phyloP scores from a whole-genome alignment of 2,888 invertebrate species.

The Acrobasis repandana region DNA sequence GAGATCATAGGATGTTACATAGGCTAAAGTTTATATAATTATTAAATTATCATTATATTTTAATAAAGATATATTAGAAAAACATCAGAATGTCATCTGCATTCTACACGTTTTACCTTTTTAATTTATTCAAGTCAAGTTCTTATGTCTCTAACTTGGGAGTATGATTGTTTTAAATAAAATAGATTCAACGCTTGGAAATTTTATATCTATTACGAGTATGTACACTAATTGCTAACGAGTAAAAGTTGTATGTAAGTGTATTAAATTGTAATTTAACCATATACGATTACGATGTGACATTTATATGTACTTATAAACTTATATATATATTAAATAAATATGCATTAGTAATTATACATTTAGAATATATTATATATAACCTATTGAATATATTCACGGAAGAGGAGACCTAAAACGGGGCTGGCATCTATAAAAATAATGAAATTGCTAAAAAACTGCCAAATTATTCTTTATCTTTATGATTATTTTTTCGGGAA shows the following conservation, averaged over 20 bases:
- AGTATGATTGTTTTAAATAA: not conserved
- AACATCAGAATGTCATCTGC: too few species aligned
- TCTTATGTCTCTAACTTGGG: not conserved
- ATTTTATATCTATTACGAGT: too few species aligned
- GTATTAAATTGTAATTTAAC: too few species aligned
- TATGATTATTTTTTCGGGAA: slow-evolving; percentile 30
- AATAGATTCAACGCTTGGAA: not conserved
- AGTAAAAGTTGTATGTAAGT: too few species aligned
- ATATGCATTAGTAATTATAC: not conserved
- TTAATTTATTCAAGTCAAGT: not conserved
- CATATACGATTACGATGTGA: too few species aligned
- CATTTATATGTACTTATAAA: too few species aligned
- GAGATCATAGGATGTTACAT: too few species aligned
- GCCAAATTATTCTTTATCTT: slow-evolving; percentile 13
- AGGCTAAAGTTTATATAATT: too few species aligned
- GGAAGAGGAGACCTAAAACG: not conserved
- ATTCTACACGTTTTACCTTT: not conserved
- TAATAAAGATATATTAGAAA: too few species aligned
- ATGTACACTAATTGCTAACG: too few species aligned
- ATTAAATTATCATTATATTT: too few species aligned
- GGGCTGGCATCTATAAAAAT: not conserved
- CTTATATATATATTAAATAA: too few species aligned
- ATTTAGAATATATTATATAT: not conserved
- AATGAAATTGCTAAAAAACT: not conserved
- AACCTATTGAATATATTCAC: not conserved